Percentiles rank a stretch among this genome's conserved stretches.
Evolutionary conservation across 2,113 vertebrate genomes (phyloP).

Genomic region (Cacatua alba): DNA sequence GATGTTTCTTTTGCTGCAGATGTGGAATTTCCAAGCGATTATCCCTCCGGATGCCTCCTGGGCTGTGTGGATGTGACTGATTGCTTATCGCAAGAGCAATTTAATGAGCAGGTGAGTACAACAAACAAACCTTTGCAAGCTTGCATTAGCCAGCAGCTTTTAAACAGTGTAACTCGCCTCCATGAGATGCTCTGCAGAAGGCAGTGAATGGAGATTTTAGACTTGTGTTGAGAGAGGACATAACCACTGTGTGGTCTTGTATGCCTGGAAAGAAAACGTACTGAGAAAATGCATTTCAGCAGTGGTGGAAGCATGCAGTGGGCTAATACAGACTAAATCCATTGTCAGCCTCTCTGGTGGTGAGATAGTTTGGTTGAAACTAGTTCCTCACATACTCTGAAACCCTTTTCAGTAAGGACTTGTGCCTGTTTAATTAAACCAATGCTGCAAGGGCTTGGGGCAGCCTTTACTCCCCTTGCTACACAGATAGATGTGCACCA

Average conservation of each 20-base stretch:
- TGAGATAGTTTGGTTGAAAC: background rate
- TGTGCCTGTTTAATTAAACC: background rate
- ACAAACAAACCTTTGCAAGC: background rate
- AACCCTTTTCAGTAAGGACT: background rate
- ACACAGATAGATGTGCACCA: background rate
- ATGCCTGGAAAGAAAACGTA: background rate
- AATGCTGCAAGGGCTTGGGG: background rate
- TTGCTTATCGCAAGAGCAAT: conserved; percentile 92
- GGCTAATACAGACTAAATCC: background rate
- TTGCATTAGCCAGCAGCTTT: background rate
- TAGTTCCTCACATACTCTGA: background rate
- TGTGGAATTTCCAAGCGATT: conserved; percentile 87
- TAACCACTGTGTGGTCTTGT: fast-evolving
- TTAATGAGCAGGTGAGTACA: conserved; percentile 87
- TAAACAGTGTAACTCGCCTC: background rate
- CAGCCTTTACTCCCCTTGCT: background rate
- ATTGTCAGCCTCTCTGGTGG: background rate
- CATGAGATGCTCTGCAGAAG: background rate
- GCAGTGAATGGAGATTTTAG: background rate
- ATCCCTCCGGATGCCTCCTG: conserved; percentile 91
- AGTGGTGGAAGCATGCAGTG: no score
- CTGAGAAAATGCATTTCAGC: background rate
- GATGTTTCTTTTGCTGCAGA: conserved; percentile 73
- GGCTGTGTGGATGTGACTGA: conserved; percentile 90
- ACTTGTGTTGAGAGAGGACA: background rate